These are phyloP conservation scores for Orussus abietinus DNA, from an alignment of 1,140 invertebrate genomes.

Conservation along the genomic window DNA sequence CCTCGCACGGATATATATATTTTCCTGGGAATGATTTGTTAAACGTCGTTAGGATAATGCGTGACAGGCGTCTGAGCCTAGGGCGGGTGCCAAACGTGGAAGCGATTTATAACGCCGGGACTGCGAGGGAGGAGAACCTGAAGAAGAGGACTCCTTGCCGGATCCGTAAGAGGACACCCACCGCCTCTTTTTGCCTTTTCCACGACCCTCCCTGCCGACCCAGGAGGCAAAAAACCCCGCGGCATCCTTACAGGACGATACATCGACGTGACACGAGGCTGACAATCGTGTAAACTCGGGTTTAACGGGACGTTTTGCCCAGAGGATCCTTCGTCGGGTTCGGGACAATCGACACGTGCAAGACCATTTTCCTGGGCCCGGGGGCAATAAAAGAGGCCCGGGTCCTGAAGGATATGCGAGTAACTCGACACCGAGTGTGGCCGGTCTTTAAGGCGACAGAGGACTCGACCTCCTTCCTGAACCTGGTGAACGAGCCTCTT, in stretches of 20 bases:
- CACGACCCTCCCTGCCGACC: no score
- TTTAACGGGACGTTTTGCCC: no score
- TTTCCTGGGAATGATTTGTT: conserved; percentile 38
- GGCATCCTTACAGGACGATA: no score
- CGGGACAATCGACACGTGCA: no score
- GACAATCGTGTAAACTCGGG: no score
- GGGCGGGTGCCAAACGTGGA: conserved; percentile 31
- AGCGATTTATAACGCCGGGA: conserved; percentile 46
- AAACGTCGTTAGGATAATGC: conserved; percentile 38
- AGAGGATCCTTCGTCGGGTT: no score
- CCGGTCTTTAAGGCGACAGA: conserved; percentile 43
- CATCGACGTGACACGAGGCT: no score
- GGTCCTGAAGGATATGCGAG: conserved; percentile 2
- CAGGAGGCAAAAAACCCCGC: no score
- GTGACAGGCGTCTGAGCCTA: conserved; percentile 26
- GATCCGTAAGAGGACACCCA: conserved; percentile 22
- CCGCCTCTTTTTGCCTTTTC: conserved; percentile 6
- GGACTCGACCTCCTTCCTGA: conserved; percentile 24
- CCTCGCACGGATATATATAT: conserved; percentile 34
- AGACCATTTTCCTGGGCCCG: no score
- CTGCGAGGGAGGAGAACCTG: conserved; percentile 16
- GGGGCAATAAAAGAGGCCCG: no score
- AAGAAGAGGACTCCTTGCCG: conserved; percentile 26
- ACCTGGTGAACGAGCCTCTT: no score
- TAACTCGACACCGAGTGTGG: conserved; percentile 24